A percentile compares a stretch with the other conserved stretches of the same genome.
Conservation (phyloP, 2,888 invertebrate species). For the Coleophora flavipennella region DNA sequence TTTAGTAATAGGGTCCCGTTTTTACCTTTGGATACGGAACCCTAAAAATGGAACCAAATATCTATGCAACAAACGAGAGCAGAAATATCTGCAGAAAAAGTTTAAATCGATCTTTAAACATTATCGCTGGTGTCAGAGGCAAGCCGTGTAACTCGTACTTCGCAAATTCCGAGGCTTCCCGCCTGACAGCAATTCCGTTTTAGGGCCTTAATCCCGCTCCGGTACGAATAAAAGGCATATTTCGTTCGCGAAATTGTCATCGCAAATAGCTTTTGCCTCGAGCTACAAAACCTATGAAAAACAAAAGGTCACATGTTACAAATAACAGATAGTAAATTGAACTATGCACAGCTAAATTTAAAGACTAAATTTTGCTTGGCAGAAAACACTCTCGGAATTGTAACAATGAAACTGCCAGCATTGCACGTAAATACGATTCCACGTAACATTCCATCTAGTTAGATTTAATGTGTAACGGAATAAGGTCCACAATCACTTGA, state of each 20-base stretch:
- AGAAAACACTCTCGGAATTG: constrained; percentile 36
- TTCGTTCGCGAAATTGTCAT: constrained; percentile 72
- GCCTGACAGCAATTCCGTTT: constrained; percentile 67
- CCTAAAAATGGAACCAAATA: too few relatives aligned
- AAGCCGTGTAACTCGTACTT: constrained; percentile 30
- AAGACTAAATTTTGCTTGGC: constrained; percentile 17
- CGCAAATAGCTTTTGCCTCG: constrained; percentile 69
- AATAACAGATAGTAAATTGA: too few relatives aligned
- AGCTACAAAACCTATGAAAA: constrained; percentile 22
- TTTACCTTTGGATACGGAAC: too few relatives aligned
- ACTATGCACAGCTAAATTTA: constrained; percentile 2
- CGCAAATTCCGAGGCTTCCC: constrained; percentile 52
- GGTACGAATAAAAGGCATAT: constrained; percentile 71
- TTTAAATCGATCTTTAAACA: too few relatives aligned
- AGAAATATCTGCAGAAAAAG: too few relatives aligned
- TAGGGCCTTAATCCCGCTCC: constrained; percentile 68
- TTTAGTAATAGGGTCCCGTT: too few relatives aligned
- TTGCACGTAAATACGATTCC: constrained; percentile 68
- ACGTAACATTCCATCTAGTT: constrained; percentile 36
- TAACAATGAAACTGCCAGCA: constrained; percentile 71
- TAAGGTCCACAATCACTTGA: constrained; percentile 58
- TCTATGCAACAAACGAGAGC: too few relatives aligned
- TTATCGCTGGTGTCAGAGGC: constrained; percentile 7
- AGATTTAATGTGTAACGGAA: constrained; percentile 41
- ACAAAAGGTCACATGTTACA: too few relatives aligned